Evolutionary conservation across 2,113 vertebrate genomes (phyloP).

Genomic region (Tetraodon nigroviridis): DNA sequence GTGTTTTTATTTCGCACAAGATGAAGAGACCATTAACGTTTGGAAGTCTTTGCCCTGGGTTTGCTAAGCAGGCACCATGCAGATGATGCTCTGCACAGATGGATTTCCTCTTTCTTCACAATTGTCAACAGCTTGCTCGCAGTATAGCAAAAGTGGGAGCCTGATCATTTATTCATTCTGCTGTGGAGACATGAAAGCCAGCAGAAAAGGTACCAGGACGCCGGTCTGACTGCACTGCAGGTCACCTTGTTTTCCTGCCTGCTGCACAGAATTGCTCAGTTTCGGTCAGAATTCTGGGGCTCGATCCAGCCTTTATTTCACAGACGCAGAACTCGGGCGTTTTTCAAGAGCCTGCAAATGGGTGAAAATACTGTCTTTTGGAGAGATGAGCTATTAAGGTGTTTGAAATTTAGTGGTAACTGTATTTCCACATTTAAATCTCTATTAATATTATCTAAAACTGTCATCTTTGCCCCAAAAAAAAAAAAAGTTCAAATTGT

Average conservation of each 20-base stretch:
- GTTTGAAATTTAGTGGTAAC: background rate
- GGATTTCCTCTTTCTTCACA: background rate
- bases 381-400: background rate
- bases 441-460: background rate
- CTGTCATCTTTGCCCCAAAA: background rate
- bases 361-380: background rate
- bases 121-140: background rate
- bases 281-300: background rate
- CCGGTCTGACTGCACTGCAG: background rate
- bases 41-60: constrained; percentile 1
- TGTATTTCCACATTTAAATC: background rate
- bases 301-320: background rate
- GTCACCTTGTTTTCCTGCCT: background rate
- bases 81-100: background rate
- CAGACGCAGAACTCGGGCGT: background rate
- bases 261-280: background rate
- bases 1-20: too few species aligned
- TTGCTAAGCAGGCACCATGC: constrained; percentile 5
- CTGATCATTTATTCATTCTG: background rate
- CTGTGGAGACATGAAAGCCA: background rate
- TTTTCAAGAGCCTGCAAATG: background rate
- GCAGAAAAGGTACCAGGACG: background rate
- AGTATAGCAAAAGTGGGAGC: background rate
- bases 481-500: constrained; percentile 3
- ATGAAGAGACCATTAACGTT: too few species aligned